Conservation (phyloP, 2,113 vertebrate species). For the Laterallus jamaicensis region DNA sequence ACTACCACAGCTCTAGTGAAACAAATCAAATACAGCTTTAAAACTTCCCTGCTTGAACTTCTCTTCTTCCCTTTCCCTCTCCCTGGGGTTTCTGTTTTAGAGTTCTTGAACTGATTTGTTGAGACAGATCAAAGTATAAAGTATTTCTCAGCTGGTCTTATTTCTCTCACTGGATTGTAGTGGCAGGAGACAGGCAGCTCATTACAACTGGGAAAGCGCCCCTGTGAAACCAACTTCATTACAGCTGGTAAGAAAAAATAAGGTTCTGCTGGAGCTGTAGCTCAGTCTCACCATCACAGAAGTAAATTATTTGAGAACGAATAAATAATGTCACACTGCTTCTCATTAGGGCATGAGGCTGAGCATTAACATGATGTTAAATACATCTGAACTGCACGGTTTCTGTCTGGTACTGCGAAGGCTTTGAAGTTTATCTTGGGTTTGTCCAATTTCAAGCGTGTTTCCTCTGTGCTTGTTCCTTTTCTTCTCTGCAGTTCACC, state of each 20-base stretch:
- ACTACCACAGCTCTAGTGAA: neutral
- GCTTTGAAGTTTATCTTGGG: neutral
- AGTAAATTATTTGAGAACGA: constrained; percentile 27
- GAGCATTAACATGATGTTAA: neutral
- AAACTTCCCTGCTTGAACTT: constrained; percentile 32
- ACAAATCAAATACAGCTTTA: constrained; percentile 57
- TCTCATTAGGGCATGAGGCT: neutral
- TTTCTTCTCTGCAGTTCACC: neutral
- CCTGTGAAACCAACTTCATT: constrained; percentile 13
- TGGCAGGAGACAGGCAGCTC: constrained; percentile 38
- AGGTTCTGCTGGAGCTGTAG: neutral
- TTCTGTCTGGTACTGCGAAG: neutral
- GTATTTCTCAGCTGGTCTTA: constrained; percentile 49
- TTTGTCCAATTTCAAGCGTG: neutral
- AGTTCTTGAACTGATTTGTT: constrained; percentile 62
- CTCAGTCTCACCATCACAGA: neutral
- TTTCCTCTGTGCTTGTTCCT: neutral
- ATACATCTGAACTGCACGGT: neutral
- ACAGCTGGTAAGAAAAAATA: constrained; percentile 11
- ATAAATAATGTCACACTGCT: constrained; percentile 26
- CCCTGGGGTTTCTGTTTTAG: constrained; percentile 41
- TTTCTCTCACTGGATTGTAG: constrained; percentile 34
- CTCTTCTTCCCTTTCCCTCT: neutral
- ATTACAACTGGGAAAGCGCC: neutral
- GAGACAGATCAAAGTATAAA: constrained; percentile 64